Evolutionary conservation across 2,888 invertebrate genomes (phyloP).

Genomic region (Leucoptera coffeella): DNA sequence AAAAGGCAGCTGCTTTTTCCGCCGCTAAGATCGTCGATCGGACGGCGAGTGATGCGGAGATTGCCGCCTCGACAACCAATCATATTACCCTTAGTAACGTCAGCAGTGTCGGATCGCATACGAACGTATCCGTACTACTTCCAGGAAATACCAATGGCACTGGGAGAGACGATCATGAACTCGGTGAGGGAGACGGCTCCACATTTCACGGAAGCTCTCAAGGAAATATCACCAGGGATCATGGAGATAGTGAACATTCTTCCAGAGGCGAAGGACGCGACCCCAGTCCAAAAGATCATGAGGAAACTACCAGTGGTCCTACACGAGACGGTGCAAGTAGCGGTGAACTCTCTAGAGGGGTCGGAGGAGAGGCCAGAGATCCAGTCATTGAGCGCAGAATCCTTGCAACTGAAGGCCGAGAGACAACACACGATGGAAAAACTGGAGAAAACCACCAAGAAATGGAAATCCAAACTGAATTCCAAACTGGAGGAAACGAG

Average conservation of each 20-base stretch:
- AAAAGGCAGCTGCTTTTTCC: slow-evolving; percentile 29
- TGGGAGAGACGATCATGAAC: slow-evolving; percentile 39
- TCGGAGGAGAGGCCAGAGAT: slow-evolving; percentile 15
- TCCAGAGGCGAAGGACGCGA: slow-evolving; percentile 21
- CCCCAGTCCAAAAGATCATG: slow-evolving; percentile 27
- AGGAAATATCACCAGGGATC: slow-evolving; percentile 39
- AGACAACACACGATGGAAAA: slow-evolving; percentile 13
- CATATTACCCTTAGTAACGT: slow-evolving; percentile 31
- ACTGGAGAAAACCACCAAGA: slow-evolving; percentile 14
- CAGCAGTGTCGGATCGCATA: slow-evolving; percentile 36
- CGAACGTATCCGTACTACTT: slow-evolving; percentile 41
- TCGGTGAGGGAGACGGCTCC: slow-evolving; percentile 39
- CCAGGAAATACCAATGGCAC: slow-evolving; percentile 41
- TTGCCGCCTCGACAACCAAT: slow-evolving; percentile 30
- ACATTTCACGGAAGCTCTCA: slow-evolving; percentile 35
- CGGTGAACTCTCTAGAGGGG: slow-evolving; percentile 17
- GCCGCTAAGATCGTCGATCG: slow-evolving; percentile 18
- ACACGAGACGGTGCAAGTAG: slow-evolving; percentile 36
- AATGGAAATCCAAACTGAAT: slow-evolving; percentile 20
- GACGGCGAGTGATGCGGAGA: slow-evolving; percentile 14
- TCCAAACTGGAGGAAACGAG: slow-evolving; percentile 26
- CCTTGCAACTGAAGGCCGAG: slow-evolving; percentile 8
- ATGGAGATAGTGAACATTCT: slow-evolving; percentile 37
- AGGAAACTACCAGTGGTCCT: slow-evolving; percentile 28
- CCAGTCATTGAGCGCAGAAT: slow-evolving; percentile 11